Base-by-base conservation (phyloP, 2,888 invertebrate genomes). In the Strigamia crassipes region DNA sequence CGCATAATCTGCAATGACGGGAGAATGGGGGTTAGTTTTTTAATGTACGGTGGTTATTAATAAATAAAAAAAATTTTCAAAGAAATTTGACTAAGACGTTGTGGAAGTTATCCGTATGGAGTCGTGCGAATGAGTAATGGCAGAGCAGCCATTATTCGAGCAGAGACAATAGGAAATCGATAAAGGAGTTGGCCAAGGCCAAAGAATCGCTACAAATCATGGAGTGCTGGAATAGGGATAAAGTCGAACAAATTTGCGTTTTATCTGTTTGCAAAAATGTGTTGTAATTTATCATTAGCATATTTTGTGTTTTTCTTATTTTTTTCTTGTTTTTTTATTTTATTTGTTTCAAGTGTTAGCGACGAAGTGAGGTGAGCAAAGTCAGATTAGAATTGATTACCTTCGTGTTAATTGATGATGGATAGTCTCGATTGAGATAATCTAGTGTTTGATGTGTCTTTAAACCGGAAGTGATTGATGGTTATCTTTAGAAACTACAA, bases 1-100 rank as follows among this genome's bases (percentile, higher is more conserved):
- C 84, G 77, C 84, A 83, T 31, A 84, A 21, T 56, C 85, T 85
- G 81, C 1, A 81, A 56, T 27, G 46, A n/a, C 15, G n/a, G 42
- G 42, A 13, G 13, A 42, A 42, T 42, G 9, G 13, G 42, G 42
- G 42, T 42, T 42, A 42, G 42, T 12, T 12, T 1, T 12, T 12
- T 1, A 42, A 42, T 42, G 42, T 12, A 42, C 5, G 42, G 42
- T 42, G 13, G 42, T 42, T 42, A 12, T 42, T 42, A n/a, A n/a
- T n/a, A n/a, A n/a, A n/a, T n/a, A n/a, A n/a, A n/a, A n/a, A n/a
- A n/a, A n/a, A n/a, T n/a, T 56, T 56, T 56, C 0, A 12, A 46
- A 46, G n/a, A n/a, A 27, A 18, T 9, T 15, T n/a, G 5, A n/a
- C 23, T 1, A 27, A 5, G 27, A 31, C 13, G 31, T 31, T 73